These are phyloP conservation scores for Molorchus minor DNA, from an alignment of 2,888 invertebrate genomes.

Conservation along the genomic window DNA sequence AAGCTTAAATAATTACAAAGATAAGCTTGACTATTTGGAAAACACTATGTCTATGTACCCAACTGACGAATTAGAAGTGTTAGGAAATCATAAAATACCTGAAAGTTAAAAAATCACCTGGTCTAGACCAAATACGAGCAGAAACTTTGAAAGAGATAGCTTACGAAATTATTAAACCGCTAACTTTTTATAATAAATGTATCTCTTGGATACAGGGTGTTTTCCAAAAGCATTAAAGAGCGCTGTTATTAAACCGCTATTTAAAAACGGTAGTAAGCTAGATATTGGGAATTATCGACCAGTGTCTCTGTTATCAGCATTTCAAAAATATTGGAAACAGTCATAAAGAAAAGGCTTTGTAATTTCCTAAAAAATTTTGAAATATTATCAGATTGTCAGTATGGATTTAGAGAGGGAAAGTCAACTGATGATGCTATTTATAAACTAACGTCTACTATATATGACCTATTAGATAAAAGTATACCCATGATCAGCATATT, in stretches of 20 bases:
- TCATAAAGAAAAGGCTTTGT: background rate
- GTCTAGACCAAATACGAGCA: background rate
- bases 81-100: background rate
- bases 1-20: background rate
- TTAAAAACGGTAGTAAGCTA: too few relatives aligned
- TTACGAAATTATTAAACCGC: background rate
- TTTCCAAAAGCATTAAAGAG: too few relatives aligned
- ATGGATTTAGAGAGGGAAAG: constrained; percentile 1
- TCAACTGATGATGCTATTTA: background rate
- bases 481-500: background rate
- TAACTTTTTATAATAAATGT: background rate
- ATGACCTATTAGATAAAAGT: background rate
- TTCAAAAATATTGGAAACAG: constrained; percentile 8
- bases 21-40: background rate
- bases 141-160: background rate
- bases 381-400: constrained; percentile 1
- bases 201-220: background rate
- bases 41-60: background rate
- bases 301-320: background rate
- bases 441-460: background rate
- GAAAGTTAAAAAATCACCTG: background rate
- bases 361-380: constrained; percentile 1
- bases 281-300: too few relatives aligned
- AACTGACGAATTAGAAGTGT: background rate
- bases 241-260: too few relatives aligned